Evolutionary conservation across 2,888 invertebrate genomes (phyloP).

Genomic region (Catocala nupta): DNA sequence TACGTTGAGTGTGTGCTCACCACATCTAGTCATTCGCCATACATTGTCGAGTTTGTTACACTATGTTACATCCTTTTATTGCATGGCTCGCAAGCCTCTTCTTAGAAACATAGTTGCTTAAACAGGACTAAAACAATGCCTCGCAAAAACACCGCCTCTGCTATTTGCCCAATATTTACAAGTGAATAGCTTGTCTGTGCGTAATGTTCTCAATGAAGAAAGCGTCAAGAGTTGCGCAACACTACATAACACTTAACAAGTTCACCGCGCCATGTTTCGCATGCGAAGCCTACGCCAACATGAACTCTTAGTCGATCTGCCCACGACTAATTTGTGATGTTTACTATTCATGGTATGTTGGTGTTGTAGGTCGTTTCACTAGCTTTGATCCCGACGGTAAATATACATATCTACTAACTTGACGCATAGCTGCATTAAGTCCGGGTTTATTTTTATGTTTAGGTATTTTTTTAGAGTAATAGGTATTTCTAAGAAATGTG

Average conservation of each 20-base stretch:
- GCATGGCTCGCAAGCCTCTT: not conserved
- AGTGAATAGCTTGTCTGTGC: slow-evolving; percentile 39
- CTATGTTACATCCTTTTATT: too few relatives aligned
- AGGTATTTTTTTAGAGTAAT: too few relatives aligned
- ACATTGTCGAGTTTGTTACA: too few relatives aligned
- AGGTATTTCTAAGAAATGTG: too few relatives aligned
- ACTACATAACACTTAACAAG: slow-evolving; percentile 45
- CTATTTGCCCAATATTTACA: slow-evolving; percentile 40
- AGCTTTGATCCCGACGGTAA: too few relatives aligned
- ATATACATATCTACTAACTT: too few relatives aligned
- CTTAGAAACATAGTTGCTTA: slow-evolving; percentile 8
- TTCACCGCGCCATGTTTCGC: slow-evolving; percentile 51
- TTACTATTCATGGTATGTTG: not conserved
- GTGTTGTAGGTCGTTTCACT: too few relatives aligned
- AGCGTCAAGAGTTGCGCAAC: slow-evolving; percentile 43
- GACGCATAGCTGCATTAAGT: too few relatives aligned
- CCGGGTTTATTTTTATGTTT: too few relatives aligned
- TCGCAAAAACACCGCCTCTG: slow-evolving; percentile 15
- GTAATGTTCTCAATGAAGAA: slow-evolving; percentile 51
- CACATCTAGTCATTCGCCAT: too few relatives aligned
- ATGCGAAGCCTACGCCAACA: slow-evolving; percentile 33
- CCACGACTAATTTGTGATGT: slow-evolving; percentile 9
- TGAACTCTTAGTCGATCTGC: slow-evolving; percentile 12
- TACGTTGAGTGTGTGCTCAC: too few relatives aligned
- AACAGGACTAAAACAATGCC: slow-evolving; percentile 20